These are phyloP conservation scores for Congeria kusceri DNA, from an alignment of 2,888 invertebrate genomes.

Conservation along the genomic window DNA sequence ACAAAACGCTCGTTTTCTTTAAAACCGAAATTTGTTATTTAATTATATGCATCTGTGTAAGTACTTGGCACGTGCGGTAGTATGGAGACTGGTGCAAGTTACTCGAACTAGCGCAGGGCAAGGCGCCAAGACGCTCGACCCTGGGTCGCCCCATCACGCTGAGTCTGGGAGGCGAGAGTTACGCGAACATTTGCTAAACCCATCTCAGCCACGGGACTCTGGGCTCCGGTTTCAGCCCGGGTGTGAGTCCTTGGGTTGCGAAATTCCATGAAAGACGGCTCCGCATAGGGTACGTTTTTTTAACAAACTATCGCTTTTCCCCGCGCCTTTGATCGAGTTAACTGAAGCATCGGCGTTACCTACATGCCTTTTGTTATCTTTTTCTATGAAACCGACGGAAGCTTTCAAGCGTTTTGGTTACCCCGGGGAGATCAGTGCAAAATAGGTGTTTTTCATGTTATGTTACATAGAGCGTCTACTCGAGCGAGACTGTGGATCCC, in stretches of 20 bases:
- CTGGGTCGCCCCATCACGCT: neutral
- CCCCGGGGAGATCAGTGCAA: conserved; percentile 39
- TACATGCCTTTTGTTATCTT: conserved; percentile 53
- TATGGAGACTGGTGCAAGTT: no score
- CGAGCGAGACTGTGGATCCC: conserved; percentile 38
- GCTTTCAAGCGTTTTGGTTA: conserved; percentile 56
- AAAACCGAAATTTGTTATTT: no score
- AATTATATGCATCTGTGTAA: no score
- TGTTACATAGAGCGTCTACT: conserved; percentile 45
- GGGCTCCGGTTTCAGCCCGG: neutral
- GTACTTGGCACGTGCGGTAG: no score
- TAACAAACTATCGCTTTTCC: conserved; percentile 41
- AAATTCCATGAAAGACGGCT: conserved; percentile 27
- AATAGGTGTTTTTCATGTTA: conserved; percentile 31
- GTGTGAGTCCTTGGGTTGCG: conserved; percentile 10
- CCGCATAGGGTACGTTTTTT: conserved; percentile 23
- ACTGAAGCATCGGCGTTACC: conserved; percentile 49
- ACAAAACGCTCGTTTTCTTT: no score
- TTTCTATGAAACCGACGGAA: conserved; percentile 32
- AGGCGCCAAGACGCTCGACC: no score
- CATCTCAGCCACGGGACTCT: neutral
- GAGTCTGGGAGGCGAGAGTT: neutral
- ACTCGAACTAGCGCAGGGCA: no score
- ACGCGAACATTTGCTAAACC: conserved; percentile 2
- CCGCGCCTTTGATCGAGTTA: conserved; percentile 45